These are phyloP conservation scores for Zele albiditarsus DNA, from an alignment of 2,888 invertebrate genomes.

Conservation along the genomic window DNA sequence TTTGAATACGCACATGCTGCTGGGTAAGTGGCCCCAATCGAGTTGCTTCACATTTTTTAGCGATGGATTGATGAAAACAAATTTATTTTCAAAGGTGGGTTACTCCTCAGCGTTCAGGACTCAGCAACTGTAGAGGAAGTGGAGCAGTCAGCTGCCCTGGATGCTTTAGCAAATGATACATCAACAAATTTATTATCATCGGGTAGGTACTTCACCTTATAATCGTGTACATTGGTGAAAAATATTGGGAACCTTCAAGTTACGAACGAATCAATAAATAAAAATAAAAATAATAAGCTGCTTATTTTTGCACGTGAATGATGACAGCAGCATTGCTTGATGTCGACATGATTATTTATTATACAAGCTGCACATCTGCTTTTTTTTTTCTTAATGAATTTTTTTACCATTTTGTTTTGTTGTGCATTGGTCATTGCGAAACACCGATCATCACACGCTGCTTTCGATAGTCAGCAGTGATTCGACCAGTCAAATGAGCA, in stretches of 20 bases:
- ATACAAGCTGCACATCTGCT: slow-evolving; percentile 22
- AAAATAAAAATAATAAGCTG: background rate
- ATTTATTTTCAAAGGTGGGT: slow-evolving; percentile 75
- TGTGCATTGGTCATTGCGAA: slow-evolving; percentile 67
- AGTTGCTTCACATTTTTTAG: slow-evolving; percentile 31
- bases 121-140: slow-evolving; percentile 84
- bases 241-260: slow-evolving; percentile 20
- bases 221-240: slow-evolving; percentile 25
- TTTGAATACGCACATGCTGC: slow-evolving; percentile 89
- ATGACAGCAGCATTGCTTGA: background rate
- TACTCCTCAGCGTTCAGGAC: slow-evolving; percentile 86
- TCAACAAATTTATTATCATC: slow-evolving; percentile 80
- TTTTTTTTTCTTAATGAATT: slow-evolving; percentile 48
- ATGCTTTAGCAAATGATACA: slow-evolving; percentile 73
- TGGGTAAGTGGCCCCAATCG: slow-evolving; percentile 73
- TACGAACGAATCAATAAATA: slow-evolving; percentile 16
- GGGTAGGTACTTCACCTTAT: too few species aligned
- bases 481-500: slow-evolving; percentile 72
- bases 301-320: background rate
- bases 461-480: slow-evolving; percentile 70
- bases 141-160: slow-evolving; percentile 77
- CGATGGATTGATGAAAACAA: slow-evolving; percentile 14
- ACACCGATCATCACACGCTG: slow-evolving; percentile 51
- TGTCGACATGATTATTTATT: background rate
- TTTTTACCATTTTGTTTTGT: slow-evolving; percentile 63